Evolutionary conservation across 2,113 vertebrate species (phyloP).

Genomic region (Oxyruncus cristatus): DNA sequence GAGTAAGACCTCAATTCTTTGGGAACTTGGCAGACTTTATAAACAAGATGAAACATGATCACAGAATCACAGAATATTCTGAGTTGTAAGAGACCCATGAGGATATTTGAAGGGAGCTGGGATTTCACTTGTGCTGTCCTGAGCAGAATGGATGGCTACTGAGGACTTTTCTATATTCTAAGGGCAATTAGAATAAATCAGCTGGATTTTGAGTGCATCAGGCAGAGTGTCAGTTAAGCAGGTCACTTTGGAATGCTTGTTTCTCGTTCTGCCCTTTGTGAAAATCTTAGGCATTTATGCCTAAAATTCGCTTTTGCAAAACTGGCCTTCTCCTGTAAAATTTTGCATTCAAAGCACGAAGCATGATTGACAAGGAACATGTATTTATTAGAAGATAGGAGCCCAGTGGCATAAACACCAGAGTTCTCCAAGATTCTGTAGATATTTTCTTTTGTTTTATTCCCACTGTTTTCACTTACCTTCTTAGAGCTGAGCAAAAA

Average conservation of each 20-base stretch:
- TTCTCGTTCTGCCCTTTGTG: neutral
- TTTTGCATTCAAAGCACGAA: neutral
- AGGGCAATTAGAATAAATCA: neutral
- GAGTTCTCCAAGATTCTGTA: neutral
- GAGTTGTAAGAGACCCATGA: neutral
- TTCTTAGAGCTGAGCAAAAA: neutral
- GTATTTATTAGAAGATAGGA: neutral
- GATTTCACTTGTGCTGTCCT: neutral
- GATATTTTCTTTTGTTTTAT: constrained; percentile 1
- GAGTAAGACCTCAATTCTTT: constrained; percentile 1
- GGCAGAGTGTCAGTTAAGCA: neutral
- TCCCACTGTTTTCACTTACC: constrained; percentile 9
- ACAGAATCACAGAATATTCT: neutral
- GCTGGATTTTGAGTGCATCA: neutral
- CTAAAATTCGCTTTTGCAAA: neutral
- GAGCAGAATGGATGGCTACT: neutral
- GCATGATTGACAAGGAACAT: neutral
- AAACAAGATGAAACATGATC: constrained; percentile 24
- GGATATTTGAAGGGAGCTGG: neutral
- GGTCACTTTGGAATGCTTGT: neutral
- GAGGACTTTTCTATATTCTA: neutral
- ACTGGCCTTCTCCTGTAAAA: neutral
- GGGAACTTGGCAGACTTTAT: neutral
- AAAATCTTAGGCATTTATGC: neutral
- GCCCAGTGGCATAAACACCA: neutral